Evolutionary conservation across 1,140 invertebrate species (phyloP), one percentile per base, ranked within the genome.

Genomic region (Leptinotarsa defecta): DNA sequence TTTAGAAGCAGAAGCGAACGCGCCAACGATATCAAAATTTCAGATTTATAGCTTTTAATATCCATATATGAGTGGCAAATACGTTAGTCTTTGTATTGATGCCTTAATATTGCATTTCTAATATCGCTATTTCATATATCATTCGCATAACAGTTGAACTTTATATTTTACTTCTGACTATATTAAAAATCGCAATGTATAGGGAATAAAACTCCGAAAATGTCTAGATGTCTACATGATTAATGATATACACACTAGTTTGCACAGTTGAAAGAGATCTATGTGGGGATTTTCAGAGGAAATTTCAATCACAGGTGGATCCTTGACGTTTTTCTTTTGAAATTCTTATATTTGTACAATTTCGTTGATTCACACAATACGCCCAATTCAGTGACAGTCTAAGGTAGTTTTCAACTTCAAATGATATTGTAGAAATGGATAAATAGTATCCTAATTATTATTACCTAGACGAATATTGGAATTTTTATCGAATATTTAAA

Each of bases 21-120:
- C 62, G 24, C 64, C 22, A 17, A 65, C 71, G 57, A 63, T 75
- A 78, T 78, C 78, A 79, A 79, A 78, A 73, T 62, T 76, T 75
- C 69, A 74, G 77, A 79, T 79, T 79, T 79, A 79, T 78, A 69
- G 75, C 74, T 78, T 79, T 76, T 79, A 79, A 79, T 79, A 79
- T 79, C 72, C 78, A 75, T 72, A 78, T 74, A 72, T 63, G 70
- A 76, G 73, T 79, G 75, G 68, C 70, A 78, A 76, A 76, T 76
- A 76, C 74, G 74, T 76, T 76, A 68, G 67, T 76, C 75, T 73
- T 73, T 52, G 73, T 76, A 76, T 76, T 76, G 75, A 76, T 76
- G 65, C 57, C 69, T 76, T 43, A 43, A 67, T 43, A 67, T 74
- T 74, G 63, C 67, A 27, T 68, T 57, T 64, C 69, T 69, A 73